A percentile compares a stretch with the other conserved stretches of the same genome.
These are phyloP conservation scores for Apotomis betuletana DNA, from an alignment of 2,888 invertebrate genomes.

Conservation along the genomic window DNA sequence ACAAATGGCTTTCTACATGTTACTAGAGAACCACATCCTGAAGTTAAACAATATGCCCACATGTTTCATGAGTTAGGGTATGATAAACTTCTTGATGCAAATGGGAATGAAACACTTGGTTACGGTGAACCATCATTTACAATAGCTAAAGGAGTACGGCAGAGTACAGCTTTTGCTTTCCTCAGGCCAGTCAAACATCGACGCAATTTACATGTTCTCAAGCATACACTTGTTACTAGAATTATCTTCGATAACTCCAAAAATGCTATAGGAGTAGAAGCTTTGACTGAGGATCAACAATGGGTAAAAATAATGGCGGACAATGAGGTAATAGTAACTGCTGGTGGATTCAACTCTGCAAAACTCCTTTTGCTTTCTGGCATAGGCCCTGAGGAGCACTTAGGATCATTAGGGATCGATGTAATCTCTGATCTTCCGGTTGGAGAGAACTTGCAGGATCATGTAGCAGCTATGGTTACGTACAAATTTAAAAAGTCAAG, in stretches of 20 bases:
- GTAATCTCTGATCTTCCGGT: constrained; percentile 61
- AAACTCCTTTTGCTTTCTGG: constrained; percentile 70
- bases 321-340: constrained; percentile 69
- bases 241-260: constrained; percentile 71
- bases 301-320: constrained; percentile 34
- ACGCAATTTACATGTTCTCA: constrained; percentile 57
- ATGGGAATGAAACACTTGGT: constrained; percentile 36
- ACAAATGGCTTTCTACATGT: constrained; percentile 19
- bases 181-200: constrained; percentile 68
- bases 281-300: constrained; percentile 55
- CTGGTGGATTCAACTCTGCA: constrained; percentile 66
- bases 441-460: constrained; percentile 69
- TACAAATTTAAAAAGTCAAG: constrained; percentile 5
- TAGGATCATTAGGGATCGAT: constrained; percentile 54
- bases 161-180: constrained; percentile 88
- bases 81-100: constrained; percentile 10
- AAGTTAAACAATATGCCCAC: background rate
- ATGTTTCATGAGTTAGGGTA: constrained; percentile 21
- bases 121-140: constrained; percentile 58
- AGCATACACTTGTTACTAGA: constrained; percentile 68
- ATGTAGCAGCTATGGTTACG: constrained; percentile 45
- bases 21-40: background rate
- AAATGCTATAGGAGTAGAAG: constrained; percentile 60
- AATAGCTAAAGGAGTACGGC: constrained; percentile 86
- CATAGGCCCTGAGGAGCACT: constrained; percentile 61